A percentile compares a stretch with the other conserved stretches of the same genome.
phyloP scores from a whole-genome alignment of 1,140 invertebrate species.

The Ostrea edulis region DNA sequence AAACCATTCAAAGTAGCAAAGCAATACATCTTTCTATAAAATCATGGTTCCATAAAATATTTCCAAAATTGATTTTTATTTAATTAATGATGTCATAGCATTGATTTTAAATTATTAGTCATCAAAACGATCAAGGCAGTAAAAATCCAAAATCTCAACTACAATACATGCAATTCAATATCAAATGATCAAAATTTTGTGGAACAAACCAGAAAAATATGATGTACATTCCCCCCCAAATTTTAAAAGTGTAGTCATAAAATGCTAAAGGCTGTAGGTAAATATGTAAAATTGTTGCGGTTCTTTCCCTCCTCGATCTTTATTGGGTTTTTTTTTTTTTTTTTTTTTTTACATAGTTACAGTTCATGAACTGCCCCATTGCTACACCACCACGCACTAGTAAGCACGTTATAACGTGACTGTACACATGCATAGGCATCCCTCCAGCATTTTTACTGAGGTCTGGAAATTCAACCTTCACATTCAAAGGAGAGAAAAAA shows the following conservation, averaged over 20 bases:
- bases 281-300: no score
- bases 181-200: not conserved
- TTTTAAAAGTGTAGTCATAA: no score
- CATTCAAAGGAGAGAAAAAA: not conserved
- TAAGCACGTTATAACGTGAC: slow-evolving; percentile 17
- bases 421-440: slow-evolving; percentile 19
- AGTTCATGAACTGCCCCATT: slow-evolving; percentile 16
- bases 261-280: no score
- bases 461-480: slow-evolving; percentile 6
- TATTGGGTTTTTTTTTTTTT: not conserved
- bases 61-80: not conserved
- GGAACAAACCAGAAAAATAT: no score
- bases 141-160: not conserved
- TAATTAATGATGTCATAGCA: not conserved
- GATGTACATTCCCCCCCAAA: not conserved
- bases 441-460: not conserved
- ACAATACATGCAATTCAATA: not conserved
- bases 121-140: not conserved
- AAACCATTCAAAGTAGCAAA: no score
- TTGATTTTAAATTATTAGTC: not conserved
- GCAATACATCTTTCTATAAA: not conserved
- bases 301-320: no score
- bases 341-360: slow-evolving; percentile 1
- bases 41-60: not conserved
- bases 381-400: slow-evolving; percentile 6